Conservation (phyloP, 2,113 vertebrate genomes). For the Oenanthe melanoleuca region DNA sequence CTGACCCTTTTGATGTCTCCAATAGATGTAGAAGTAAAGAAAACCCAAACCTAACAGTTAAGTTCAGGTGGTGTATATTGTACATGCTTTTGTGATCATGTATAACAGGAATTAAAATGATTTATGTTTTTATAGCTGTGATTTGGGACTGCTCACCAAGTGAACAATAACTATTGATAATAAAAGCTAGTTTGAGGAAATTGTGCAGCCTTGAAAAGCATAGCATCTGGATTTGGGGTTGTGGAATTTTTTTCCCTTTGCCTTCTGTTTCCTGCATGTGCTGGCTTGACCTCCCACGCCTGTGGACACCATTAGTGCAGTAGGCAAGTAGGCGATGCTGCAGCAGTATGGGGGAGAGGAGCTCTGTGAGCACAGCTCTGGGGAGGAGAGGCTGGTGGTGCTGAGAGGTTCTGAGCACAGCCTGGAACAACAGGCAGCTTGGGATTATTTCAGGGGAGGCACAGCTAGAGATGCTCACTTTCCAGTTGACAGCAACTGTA, state of each 20-base stretch:
- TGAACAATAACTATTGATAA: constrained; percentile 33
- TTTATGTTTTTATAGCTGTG: constrained; percentile 16
- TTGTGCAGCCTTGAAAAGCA: neutral
- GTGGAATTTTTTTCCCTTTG: neutral
- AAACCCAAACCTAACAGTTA: neutral
- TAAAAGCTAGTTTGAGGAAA: constrained; percentile 28
- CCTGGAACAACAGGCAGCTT: constrained; percentile 61
- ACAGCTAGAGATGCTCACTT: constrained; percentile 24
- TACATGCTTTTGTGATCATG: neutral
- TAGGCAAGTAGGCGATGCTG: constrained; percentile 1
- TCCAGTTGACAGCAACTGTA: constrained; percentile 16
- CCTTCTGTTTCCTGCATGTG: constrained; percentile 6
- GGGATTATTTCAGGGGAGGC: constrained; percentile 42
- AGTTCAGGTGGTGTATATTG: neutral
- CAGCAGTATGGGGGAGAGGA: constrained; percentile 46
- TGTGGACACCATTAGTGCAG: neutral
- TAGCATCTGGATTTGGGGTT: neutral
- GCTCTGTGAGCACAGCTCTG: neutral
- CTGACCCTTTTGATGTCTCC: constrained; percentile 58
- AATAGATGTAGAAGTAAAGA: neutral
- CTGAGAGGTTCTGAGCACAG: constrained; percentile 54
- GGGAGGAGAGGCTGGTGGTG: constrained; percentile 57
- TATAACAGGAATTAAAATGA: neutral
- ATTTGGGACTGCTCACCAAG: neutral
- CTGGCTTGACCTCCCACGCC: constrained; percentile 5